Conservation (phyloP, 2,888 invertebrate species). For the Tridacna gigas region DNA sequence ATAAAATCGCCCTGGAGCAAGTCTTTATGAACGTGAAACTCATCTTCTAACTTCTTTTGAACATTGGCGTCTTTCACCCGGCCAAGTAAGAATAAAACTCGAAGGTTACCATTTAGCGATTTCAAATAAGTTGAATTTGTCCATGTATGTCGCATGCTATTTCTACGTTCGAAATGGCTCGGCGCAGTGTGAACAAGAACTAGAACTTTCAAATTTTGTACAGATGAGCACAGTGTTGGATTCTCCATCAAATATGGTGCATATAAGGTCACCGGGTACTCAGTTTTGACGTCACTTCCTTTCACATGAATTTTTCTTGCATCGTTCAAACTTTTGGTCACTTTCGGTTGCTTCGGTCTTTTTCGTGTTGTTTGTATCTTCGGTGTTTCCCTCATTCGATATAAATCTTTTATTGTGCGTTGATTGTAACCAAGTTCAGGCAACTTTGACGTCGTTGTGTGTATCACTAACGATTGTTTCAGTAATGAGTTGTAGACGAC, state of each 20-base stretch:
- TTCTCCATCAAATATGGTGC: constrained; percentile 47
- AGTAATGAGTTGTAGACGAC: not conserved
- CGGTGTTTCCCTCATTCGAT: not conserved
- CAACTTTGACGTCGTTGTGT: not conserved
- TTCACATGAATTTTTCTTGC: not conserved
- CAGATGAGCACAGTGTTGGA: constrained; percentile 48
- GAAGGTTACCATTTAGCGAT: constrained; percentile 30
- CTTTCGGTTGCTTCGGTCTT: not conserved
- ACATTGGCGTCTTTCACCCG: constrained; percentile 39
- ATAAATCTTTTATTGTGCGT: constrained; percentile 14
- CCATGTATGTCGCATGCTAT: constrained; percentile 69
- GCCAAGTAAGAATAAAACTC: constrained; percentile 71
- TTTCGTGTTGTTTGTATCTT: not conserved
- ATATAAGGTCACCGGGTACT: constrained; percentile 50
- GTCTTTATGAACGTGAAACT: constrained; percentile 64
- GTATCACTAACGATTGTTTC: not conserved
- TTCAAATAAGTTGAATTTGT: constrained; percentile 62
- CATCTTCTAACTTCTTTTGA: constrained; percentile 60
- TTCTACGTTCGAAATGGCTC: constrained; percentile 55
- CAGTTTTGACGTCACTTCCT: constrained; percentile 25
- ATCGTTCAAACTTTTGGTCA: not conserved
- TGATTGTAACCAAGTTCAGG: not conserved
- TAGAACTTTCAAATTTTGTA: constrained; percentile 40
- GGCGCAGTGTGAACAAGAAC: constrained; percentile 68
- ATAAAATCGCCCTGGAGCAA: constrained; percentile 74